Percentiles rank a stretch among this genome's conserved stretches.
Evolutionary conservation across 2,888 invertebrate species (phyloP).

Genomic region (Tinea pellionella): DNA sequence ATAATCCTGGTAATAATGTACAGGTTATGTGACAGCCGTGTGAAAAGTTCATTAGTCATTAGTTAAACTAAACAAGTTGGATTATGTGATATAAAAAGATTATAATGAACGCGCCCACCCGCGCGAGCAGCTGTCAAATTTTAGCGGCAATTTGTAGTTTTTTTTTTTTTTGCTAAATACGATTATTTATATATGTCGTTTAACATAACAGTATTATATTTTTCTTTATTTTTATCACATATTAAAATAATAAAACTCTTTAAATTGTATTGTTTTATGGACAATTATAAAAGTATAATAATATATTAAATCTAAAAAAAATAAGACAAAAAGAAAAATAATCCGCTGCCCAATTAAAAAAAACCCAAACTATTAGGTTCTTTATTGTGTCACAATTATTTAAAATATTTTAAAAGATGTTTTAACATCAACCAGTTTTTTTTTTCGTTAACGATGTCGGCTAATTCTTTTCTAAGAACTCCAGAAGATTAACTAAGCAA

Average conservation of each 20-base stretch:
- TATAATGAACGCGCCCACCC: slow-evolving; percentile 41
- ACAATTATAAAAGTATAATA: too few relatives aligned
- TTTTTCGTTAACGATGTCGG: not conserved
- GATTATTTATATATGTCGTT: too few relatives aligned
- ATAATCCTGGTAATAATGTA: not conserved
- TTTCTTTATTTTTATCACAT: too few relatives aligned
- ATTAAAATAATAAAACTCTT: too few relatives aligned
- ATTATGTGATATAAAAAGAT: slow-evolving; percentile 38
- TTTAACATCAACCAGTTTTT: too few relatives aligned
- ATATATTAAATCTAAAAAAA: too few relatives aligned
- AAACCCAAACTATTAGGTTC: too few relatives aligned
- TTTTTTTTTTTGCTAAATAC: not conserved
- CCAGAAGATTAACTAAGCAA: not conserved
- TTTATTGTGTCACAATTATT: too few relatives aligned
- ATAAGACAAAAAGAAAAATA: too few relatives aligned
- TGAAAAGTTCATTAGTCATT: slow-evolving; percentile 37
- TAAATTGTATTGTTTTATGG: too few relatives aligned
- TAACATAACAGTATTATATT: too few relatives aligned
- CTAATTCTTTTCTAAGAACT: not conserved
- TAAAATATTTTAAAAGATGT: not conserved
- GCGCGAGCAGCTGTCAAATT: slow-evolving; percentile 31
- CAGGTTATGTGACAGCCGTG: slow-evolving; percentile 2
- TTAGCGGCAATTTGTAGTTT: slow-evolving; percentile 15
- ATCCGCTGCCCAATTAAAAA: too few relatives aligned
- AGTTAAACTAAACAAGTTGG: slow-evolving; percentile 41